Evolutionary conservation across 2,113 vertebrate genomes (phyloP).

Genomic region (Nestor notabilis): DNA sequence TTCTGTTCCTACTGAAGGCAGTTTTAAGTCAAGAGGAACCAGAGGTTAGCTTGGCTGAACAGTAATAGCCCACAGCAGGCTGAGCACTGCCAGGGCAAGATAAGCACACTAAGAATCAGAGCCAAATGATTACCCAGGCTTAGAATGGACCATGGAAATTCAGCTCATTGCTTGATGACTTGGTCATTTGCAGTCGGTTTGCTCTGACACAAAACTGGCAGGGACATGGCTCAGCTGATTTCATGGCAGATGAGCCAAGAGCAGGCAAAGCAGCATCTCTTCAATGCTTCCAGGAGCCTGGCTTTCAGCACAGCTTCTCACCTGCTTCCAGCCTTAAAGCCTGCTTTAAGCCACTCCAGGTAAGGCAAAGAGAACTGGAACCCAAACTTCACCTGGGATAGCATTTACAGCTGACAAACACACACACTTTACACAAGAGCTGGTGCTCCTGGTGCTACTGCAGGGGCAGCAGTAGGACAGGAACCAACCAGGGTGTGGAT

Average conservation of each 20-base stretch:
- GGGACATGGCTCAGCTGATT: not conserved
- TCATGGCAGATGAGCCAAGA: not conserved
- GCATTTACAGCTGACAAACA: too few relatives aligned
- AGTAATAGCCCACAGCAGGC: too few relatives aligned
- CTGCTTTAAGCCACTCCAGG: too few relatives aligned
- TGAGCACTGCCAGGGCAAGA: too few relatives aligned
- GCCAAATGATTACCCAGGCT: conserved; percentile 41
- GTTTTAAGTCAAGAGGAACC: too few relatives aligned
- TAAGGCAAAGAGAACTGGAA: too few relatives aligned
- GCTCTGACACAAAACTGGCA: not conserved
- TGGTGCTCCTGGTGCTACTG: too few relatives aligned
- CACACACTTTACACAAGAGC: too few relatives aligned
- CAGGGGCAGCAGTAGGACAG: not conserved
- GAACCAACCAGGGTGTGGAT: not conserved
- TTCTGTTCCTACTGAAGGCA: too few relatives aligned
- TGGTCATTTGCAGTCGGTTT: not conserved
- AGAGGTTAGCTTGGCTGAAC: too few relatives aligned
- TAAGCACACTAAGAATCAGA: not conserved
- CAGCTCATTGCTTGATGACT: conserved; percentile 40
- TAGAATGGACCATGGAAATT: not conserved
- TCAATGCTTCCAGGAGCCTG: not conserved
- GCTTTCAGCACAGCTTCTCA: not conserved
- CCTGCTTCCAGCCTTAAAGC: too few relatives aligned
- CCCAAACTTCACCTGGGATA: too few relatives aligned
- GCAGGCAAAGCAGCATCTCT: not conserved